Evolutionary conservation across 2,888 invertebrate species (phyloP), one percentile per base, ranked within the genome.

Genomic region (Mactromeris polynyma): DNA sequence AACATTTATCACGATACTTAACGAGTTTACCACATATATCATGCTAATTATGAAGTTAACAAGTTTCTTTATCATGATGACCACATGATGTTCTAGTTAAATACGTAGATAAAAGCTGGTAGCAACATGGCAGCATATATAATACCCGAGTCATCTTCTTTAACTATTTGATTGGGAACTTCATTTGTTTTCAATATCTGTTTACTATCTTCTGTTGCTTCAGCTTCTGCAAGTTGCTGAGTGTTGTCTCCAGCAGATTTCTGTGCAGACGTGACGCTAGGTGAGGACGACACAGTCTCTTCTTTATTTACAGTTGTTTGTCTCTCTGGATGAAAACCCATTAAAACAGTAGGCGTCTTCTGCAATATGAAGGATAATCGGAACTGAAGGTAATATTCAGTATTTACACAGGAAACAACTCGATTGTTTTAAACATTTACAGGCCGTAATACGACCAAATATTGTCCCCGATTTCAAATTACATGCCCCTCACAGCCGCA

Each of bases 301-400:
- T 36, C 58, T 54, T 36, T 36, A 19, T 58, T 31, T 3, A 81
- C 19, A 21, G 33, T 17, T 9, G 2, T 36, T 21, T 4, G 17
- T 80, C 42, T 80, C n/a, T 88, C 88, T 7, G 64, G n/a, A 7
- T 46, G 80, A 82, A 64, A 85, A 3, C 85, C 88, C 31, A 54
- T 58, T 26, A 88, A n/a, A 42, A 88, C 73, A 11, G 88, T 88
- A 36, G 88, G 88, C 11, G 82, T 79, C 4, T 33, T 58, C 85
- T 85, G 64, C 1, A 54, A 69, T 38, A 40, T 51, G 11, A 81
- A 81, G 4, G 46, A 46, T 17, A 46, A 42, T 42, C 42, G 4
- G 42, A 42, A 11, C 11, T 42, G 4, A 11, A 40, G 11, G 4
- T 40, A 11, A 46, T 11, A 14, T 11, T 46, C 46, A 17, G 46